A percentile compares a stretch with the other conserved stretches of the same genome.
Conservation (phyloP, 2,797 vertebrate genomes). For the Oryzias dopingdopingensis region DNA sequence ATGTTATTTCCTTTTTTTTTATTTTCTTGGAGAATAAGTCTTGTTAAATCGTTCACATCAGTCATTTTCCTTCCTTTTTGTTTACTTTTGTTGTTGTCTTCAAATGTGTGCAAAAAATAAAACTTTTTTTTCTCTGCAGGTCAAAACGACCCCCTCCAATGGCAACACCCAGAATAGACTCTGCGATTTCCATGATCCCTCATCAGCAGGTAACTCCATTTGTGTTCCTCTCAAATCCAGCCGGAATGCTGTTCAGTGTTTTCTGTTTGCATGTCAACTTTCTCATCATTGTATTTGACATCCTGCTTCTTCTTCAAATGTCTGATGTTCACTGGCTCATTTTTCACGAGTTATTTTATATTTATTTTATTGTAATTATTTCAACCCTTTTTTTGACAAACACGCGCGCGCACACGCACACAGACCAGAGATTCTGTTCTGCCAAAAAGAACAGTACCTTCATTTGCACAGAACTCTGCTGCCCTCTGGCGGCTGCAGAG, state of each 20-base stretch:
- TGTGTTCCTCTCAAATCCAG: background rate
- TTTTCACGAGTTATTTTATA: too few species aligned
- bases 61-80: too few species aligned
- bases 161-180: conserved; percentile 80
- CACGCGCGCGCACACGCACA: background rate
- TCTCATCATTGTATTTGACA: background rate
- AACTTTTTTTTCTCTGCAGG: conserved; percentile 64
- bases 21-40: too few species aligned
- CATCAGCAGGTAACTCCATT: conserved; percentile 88
- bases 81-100: too few species aligned
- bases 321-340: too few species aligned
- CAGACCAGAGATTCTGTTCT: too few species aligned
- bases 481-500: conserved; percentile 16
- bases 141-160: conserved; percentile 85
- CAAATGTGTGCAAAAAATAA: too few species aligned
- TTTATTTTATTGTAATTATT: too few species aligned
- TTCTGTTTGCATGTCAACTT: too few species aligned
- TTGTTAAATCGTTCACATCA: too few species aligned
- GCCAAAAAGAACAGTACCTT: background rate
- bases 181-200: conserved; percentile 83
- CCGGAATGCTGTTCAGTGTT: background rate
- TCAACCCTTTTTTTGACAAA: too few species aligned
- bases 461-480: background rate
- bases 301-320: background rate
- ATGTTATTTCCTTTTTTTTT: too few species aligned